Base-by-base conservation (phyloP, 2,888 invertebrate species). In the Conus canariensis region DNA sequence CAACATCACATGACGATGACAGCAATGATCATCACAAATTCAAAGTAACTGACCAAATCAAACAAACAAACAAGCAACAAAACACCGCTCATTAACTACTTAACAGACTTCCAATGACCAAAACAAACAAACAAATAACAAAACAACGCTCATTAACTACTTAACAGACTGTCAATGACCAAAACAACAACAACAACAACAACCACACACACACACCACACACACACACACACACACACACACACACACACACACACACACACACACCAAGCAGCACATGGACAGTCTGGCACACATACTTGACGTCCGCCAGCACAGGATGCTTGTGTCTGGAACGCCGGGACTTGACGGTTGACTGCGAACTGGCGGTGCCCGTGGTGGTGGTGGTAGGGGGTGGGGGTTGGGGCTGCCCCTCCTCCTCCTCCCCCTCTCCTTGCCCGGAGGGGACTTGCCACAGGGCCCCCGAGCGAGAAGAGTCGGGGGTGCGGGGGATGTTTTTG, bases 401-500 rank as follows among this genome's bases (percentile, higher is more conserved):
- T 16, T 80, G 60, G 77, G 60, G 77, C 45, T 56, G n/a, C 12
- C 59, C 87, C 58, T 90, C 88, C 64, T 45, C 88, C 70, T 88
- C 90, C 74, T 88, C 90, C 58, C 64, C 83, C 9, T 85, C 90
- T 58, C 80, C 90, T 5, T 58, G 67, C 25, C 59, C 80, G 12
- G 22, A 64, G 58, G 90, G 87, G 67, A 90, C 83, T 30, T 83
- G 60, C 90, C 90, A 90, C 90, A 90, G 59, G 19, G 83, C 83
- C 56, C 83, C 80, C 10, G 87, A n/a, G 25, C 83, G 80, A 19
- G 85, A 45, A 59, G 82, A 88, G 67, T 90, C 82, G 22, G 90
- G 90, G n/a, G 77, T 88, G 9, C 90, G 82, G 45, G 90, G 90
- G 82, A 88, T 88, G 83, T 88, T 88, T 58, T 88, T 88, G 85